These are phyloP conservation scores for Gasterosteus aculeatus DNA, from an alignment of 2,113 vertebrate genomes.

Conservation along the genomic window DNA sequence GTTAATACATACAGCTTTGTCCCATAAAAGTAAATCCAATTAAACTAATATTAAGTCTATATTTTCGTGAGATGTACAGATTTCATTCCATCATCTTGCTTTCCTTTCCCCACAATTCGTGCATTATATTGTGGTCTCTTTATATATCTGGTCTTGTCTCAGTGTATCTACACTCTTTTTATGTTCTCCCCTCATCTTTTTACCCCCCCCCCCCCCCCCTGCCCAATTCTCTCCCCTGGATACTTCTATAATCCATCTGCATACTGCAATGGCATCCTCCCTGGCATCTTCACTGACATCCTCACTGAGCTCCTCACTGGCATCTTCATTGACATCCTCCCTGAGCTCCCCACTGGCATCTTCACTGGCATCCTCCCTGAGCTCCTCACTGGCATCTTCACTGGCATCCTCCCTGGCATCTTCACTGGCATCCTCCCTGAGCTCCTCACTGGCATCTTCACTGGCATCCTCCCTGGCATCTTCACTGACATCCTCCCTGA, in stretches of 20 bases:
- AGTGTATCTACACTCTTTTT: conserved; percentile 33
- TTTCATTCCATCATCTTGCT: not conserved
- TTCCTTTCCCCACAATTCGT: conserved; percentile 10
- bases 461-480: conserved; percentile 15
- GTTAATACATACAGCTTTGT: not conserved
- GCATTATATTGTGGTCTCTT: conserved; percentile 38
- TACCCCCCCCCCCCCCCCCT: conserved; percentile 62
- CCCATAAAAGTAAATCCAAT: not conserved
- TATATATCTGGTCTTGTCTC: conserved; percentile 62
- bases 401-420: conserved; percentile 16
- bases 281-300: not conserved
- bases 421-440: conserved; percentile 16
- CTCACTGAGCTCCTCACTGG: not conserved
- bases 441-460: not conserved
- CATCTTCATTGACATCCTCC: conserved; percentile 15
- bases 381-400: not conserved
- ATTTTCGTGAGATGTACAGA: not conserved
- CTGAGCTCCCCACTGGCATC: conserved; percentile 1
- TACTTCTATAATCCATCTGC: conserved; percentile 42
- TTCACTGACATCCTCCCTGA: too few relatives aligned
- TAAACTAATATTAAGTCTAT: not conserved
- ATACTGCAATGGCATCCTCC: conserved; percentile 24
- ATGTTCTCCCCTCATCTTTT: conserved; percentile 57
- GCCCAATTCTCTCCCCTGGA: conserved; percentile 40
- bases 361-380: not conserved